Conservation (phyloP, 1,140 invertebrate genomes). For the Drosophila kepulauana region DNA sequence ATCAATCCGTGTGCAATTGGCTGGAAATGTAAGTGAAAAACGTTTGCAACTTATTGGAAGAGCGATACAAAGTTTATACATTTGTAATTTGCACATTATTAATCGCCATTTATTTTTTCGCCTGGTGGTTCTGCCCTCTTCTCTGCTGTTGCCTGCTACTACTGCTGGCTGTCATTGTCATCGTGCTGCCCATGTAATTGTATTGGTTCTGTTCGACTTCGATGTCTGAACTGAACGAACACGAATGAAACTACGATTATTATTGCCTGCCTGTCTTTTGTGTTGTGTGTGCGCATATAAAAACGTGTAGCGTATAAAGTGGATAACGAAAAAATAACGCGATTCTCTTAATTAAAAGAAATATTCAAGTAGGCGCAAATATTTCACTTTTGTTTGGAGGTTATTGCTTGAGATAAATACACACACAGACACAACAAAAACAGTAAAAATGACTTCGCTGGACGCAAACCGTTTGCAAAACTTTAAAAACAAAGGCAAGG, state of each 20-base stretch:
- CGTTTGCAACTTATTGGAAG: background rate
- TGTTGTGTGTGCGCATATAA: conserved; percentile 45
- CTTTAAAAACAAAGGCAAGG: conserved; percentile 99
- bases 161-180: conserved; percentile 40
- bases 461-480: conserved; percentile 91
- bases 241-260: conserved; percentile 39
- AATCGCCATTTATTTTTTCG: conserved; percentile 77
- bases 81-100: conserved; percentile 46
- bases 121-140: conserved; percentile 55
- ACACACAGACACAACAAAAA: conserved; percentile 24
- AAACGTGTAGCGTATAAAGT: conserved; percentile 44
- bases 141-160: conserved; percentile 31
- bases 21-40: conserved; percentile 54
- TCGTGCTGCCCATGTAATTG: conserved; percentile 61
- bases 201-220: conserved; percentile 50
- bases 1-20: conserved; percentile 28
- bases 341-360: conserved; percentile 26
- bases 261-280: conserved; percentile 27
- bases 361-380: conserved; percentile 8
- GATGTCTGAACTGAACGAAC: conserved; percentile 44
- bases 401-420: conserved; percentile 26
- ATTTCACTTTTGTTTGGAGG: conserved; percentile 30
- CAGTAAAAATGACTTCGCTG: conserved; percentile 70
- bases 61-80: background rate
- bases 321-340: conserved; percentile 43